Evolutionary conservation across 2,797 vertebrate species (phyloP), one percentile per base, ranked within the genome.

Genomic region (Orestias chungarensis): DNA sequence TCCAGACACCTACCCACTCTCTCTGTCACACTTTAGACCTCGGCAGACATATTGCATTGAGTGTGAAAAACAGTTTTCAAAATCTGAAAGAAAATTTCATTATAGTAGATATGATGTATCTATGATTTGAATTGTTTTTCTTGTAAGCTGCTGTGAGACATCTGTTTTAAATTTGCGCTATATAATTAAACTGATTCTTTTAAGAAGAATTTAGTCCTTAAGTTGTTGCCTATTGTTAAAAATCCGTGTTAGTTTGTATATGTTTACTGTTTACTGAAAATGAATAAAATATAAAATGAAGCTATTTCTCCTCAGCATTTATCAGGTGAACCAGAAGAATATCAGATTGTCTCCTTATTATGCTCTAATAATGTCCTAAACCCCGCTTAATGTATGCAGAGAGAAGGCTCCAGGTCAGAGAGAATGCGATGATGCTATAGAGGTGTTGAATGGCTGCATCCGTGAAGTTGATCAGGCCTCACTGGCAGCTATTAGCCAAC

Each of bases 341-440:
- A 20, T 23, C 18, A 23, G 31, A 61, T 18, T 61, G 12, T 8
- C 20, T 61, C 18, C 57, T 59, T 33, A 35, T 59, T 35, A 35
- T 35, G 11, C 59, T 62, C 4, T 59, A 9, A 35, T 35, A 29
- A 23, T 18, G 3, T 33, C 38, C 25, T 25, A 7, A 23, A 35
- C 42, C 59, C 23, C 2, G 4, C 29, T 59, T 14, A 0, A 3
- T 43, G 2, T 78, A 64, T 80, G 38, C 92, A 99, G 98, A 91
- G 98, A 99, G 77, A 99, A 99, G 82, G 98, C 98, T 68, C 98
- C 98, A 10, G 98, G 98, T 17, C 98, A 99, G 89, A 93, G 96
- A 78, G 97, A 99, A 70, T 99, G 98, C 40, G 98, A 99, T 0
- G 93, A 97, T 0, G 97, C 98, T 57, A 98, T 99, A 0, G 96